A percentile compares a stretch with the other conserved stretches of the same genome.
phyloP scores from a whole-genome alignment of 1,140 invertebrate species.

The Theocolax elegans region DNA sequence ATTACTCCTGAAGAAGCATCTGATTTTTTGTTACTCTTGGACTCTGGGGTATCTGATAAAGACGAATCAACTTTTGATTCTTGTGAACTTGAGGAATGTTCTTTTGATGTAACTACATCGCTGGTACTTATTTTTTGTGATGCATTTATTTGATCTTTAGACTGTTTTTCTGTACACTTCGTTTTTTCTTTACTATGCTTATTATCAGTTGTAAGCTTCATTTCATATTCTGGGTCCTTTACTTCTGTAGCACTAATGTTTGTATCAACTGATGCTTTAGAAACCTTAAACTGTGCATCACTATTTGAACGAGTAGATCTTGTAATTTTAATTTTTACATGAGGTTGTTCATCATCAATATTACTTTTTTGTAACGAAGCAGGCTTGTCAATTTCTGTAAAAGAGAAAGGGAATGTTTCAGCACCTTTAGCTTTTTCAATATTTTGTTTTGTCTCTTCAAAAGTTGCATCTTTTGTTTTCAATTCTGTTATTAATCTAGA shows the following conservation, averaged over 20 bases:
- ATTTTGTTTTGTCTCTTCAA: not conserved
- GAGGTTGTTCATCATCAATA: not conserved
- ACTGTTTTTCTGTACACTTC: not conserved
- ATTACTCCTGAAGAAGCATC: not conserved
- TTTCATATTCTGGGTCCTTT: no score
- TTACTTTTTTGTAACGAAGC: not conserved
- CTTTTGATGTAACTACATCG: not conserved
- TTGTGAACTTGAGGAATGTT: not conserved
- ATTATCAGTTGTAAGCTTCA: no score
- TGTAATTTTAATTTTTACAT: not conserved
- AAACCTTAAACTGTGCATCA: no score
- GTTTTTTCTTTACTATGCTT: not conserved
- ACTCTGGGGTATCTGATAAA: not conserved
- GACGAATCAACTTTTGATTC: not conserved
- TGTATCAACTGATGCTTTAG: no score
- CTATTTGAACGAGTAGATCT: no score
- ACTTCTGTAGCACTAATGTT: not conserved
- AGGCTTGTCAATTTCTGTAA: not conserved
- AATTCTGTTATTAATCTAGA: not conserved
- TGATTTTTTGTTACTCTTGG: not conserved
- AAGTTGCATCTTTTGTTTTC: not conserved
- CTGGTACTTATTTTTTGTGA: no score
- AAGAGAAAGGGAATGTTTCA: not conserved
- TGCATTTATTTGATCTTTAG: no score
- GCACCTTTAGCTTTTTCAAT: not conserved